Percentiles rank a stretch among this genome's conserved stretches.
Evolutionary conservation across 2,113 vertebrate genomes (phyloP).

Genomic region (Ovis aries): DNA sequence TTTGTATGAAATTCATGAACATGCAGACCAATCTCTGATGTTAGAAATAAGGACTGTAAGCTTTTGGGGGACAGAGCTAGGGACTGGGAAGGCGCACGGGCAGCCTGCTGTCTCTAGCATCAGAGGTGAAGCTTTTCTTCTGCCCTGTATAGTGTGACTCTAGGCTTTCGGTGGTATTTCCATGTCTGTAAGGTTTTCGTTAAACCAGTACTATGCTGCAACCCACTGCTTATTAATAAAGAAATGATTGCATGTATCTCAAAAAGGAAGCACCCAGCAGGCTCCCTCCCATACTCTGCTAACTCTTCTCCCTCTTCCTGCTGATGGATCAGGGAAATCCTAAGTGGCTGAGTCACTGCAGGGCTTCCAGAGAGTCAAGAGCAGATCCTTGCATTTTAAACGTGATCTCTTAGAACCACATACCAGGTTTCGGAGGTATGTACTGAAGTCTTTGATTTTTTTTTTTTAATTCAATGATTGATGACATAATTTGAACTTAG

Average conservation of each 20-base stretch:
- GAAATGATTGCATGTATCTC: background rate
- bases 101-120: background rate
- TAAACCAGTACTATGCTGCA: background rate
- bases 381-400: background rate
- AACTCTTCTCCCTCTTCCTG: no score
- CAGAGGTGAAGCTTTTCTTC: background rate
- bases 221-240: background rate
- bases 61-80: background rate
- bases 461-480: background rate
- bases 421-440: background rate
- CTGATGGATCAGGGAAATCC: no score
- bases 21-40: background rate
- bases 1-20: background rate
- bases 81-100: background rate
- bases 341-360: accelerated
- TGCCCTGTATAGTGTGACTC: background rate
- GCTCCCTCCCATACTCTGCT: background rate
- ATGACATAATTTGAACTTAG: background rate
- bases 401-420: background rate
- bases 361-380: background rate
- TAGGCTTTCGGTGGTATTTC: background rate
- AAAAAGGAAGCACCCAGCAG: background rate
- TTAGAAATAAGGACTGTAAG: background rate
- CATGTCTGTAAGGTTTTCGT: background rate
- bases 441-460: background rate